Conservation (phyloP, 2,797 vertebrate species). For the Muscicapa striata region DNA sequence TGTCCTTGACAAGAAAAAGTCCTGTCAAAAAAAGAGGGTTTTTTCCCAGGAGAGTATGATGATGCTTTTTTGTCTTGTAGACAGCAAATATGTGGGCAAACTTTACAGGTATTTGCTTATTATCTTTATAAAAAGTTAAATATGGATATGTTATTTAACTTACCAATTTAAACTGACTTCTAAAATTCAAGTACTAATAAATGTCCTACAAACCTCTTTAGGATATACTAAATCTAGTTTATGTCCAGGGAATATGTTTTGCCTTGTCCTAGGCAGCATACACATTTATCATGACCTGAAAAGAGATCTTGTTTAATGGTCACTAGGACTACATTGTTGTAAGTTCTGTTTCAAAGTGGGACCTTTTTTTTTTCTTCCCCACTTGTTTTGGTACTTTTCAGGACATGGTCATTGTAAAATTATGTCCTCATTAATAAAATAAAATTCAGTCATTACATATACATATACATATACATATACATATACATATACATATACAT, state of each 20-base stretch:
- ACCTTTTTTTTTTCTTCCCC: neutral
- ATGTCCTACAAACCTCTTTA: neutral
- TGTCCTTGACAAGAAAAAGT: neutral
- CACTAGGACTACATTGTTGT: neutral
- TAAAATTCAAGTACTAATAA: neutral
- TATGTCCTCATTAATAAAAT: neutral
- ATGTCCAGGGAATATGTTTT: neutral
- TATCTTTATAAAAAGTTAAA: neutral
- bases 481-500: no score
- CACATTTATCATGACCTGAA: neutral
- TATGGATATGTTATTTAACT: neutral
- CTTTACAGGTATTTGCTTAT: neutral
- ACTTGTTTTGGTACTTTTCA: neutral
- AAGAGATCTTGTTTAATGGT: neutral
- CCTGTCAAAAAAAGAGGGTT: neutral
- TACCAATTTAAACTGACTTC: neutral
- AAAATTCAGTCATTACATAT: rapidly evolving
- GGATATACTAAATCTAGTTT: neutral
- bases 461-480: neutral
- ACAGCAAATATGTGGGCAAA: neutral
- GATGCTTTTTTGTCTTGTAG: neutral
- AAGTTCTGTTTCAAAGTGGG: neutral
- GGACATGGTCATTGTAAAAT: neutral
- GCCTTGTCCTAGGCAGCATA: neutral
- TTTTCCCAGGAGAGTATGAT: neutral